Evolutionary conservation across 1,140 invertebrate species (phyloP).

Genomic region (Coptotermes formosanus): DNA sequence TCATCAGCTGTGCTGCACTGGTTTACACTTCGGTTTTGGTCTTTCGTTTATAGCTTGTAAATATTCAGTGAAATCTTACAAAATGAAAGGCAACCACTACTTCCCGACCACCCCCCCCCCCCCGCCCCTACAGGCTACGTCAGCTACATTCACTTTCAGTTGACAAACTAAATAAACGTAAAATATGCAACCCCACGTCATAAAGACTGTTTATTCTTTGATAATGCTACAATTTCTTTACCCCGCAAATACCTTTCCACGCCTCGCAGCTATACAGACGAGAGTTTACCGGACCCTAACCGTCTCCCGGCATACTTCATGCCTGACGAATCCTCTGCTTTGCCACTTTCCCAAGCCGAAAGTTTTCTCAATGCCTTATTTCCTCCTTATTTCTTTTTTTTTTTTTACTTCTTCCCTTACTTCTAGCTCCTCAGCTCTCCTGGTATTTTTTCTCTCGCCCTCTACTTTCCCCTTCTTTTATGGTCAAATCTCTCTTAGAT

Average conservation of each 20-base stretch:
- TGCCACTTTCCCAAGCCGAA: constrained; percentile 1
- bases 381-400: constrained; percentile 14
- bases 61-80: no score
- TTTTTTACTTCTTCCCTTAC: constrained; percentile 1
- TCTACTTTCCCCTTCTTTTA: constrained; percentile 44
- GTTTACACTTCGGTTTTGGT: neutral
- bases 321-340: neutral
- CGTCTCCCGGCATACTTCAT: neutral
- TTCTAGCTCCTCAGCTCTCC: constrained; percentile 8
- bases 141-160: neutral
- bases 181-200: neutral
- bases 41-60: neutral
- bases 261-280: neutral
- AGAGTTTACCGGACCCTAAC: neutral
- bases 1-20: neutral
- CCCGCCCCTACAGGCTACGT: neutral
- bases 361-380: constrained; percentile 21
- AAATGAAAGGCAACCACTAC: no score
- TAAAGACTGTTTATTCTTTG: constrained; percentile 6
- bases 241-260: neutral
- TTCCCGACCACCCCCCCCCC: no score
- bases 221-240: neutral
- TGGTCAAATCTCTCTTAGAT: constrained; percentile 50
- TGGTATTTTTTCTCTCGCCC: constrained; percentile 23
- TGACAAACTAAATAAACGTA: neutral